phyloP scores from a whole-genome alignment of 23 tunicate genomes.

The Halocynthia roretzi region DNA sequence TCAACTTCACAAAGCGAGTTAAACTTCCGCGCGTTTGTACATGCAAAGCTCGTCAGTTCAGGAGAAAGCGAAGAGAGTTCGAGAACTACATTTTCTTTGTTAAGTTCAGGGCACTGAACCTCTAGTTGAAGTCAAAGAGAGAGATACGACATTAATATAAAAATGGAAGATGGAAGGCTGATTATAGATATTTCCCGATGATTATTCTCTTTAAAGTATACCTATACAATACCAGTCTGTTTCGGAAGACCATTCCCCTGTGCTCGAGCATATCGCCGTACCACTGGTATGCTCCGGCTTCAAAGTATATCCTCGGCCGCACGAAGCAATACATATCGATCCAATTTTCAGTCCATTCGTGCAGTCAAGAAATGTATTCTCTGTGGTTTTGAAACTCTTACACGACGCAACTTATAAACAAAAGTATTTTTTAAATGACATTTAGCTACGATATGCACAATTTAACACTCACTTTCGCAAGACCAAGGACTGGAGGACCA shows the following conservation, averaged over 20 bases:
- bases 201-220: background rate
- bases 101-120: background rate
- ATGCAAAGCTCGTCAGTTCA: background rate
- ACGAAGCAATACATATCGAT: background rate
- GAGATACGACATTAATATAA: background rate
- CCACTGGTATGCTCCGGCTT: background rate
- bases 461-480: background rate
- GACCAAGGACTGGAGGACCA: slow-evolving; percentile 3
- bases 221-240: slow-evolving; percentile 4
- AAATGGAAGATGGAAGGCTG: background rate
- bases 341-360: slow-evolving; percentile 1
- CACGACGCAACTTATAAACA: background rate
- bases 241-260: background rate
- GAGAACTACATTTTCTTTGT: background rate
- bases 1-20: background rate
- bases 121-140: background rate
- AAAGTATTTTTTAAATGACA: background rate
- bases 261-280: background rate
- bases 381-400: background rate
- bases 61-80: background rate
- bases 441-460: background rate
- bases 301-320: background rate
- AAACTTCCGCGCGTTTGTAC: background rate
- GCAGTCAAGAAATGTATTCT: slow-evolving; percentile 2
- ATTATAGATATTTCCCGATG: background rate